Evolutionary conservation across 2,113 vertebrate genomes (phyloP), one percentile per base, ranked within the genome.

Genomic region (Tyto alba): DNA sequence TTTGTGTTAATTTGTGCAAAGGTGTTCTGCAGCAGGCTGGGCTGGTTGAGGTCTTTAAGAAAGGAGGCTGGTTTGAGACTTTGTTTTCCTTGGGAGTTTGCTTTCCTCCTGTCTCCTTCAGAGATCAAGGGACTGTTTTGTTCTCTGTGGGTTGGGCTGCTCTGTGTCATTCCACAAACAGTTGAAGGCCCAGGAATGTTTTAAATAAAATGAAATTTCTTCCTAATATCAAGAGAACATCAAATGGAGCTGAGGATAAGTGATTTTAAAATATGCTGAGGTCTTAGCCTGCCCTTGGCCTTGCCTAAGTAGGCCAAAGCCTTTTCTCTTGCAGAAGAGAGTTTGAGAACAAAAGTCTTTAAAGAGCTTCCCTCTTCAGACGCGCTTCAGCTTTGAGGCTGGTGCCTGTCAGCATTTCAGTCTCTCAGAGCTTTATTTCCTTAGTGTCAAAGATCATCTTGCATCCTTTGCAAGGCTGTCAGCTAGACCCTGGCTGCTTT

Each of bases 401-500:
- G 69, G 30, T 75, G 89, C 82, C 90, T 96, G 91, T 95, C 93
- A 95, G 86, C 64, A n/a, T 93, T 94, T 92, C 83, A 85, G 59
- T 86, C 71, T 91, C 80, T 74, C 74, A 47, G 64, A 92, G 90
- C 88, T 96, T 79, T 90, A 90, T 97, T 97, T 97, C 63, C 59
- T 96, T 63, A 5, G 9, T 94, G 92, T 94, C 93, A 95, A 78
- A 96, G 82, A 96, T 96, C 92, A 83, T 80, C 93, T 85, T 94
- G 60, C 82, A 96, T 96, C 71, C 90, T 90, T 95, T 93, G 64
- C 80, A 68, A 67, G 93, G 89, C 95, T 97, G 95, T 94, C 93
- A 96, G 76, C 81, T 76, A 94, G 60, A 88, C 81, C 84, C 72
- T n/a, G 72, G 43, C 67, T 93, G 89, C 95, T 96, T 94, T 97